Conservation (phyloP, 2,797 vertebrate genomes). For the Danio kyathit region DNA sequence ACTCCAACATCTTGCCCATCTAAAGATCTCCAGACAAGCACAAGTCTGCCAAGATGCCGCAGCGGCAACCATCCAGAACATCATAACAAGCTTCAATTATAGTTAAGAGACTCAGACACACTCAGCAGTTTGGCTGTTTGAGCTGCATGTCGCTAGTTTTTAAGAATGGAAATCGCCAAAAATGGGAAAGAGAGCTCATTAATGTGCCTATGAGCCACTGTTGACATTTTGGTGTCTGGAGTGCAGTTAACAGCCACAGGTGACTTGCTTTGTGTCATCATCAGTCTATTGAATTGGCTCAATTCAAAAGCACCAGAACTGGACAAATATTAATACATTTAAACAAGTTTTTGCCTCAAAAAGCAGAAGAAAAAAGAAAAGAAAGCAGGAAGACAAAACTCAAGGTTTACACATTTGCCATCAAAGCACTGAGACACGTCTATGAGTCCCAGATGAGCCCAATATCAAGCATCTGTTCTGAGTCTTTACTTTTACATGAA, state of each 20-base stretch:
- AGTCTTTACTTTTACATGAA: constrained; percentile 8
- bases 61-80: constrained; percentile 16
- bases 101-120: constrained; percentile 1
- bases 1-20: not conserved
- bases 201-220: not conserved
- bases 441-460: not conserved
- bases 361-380: not conserved
- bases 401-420: not conserved
- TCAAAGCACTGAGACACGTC: constrained; percentile 1
- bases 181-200: constrained; percentile 19
- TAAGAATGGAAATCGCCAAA: constrained; percentile 22
- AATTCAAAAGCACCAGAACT: not conserved
- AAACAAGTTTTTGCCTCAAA: not conserved
- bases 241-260: not conserved
- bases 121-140: not conserved
- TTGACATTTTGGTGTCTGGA: constrained; percentile 2
- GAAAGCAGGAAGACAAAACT: constrained; percentile 19
- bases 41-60: constrained; percentile 31
- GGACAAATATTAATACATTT: not conserved
- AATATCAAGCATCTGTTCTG: constrained; percentile 5
- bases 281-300: not conserved
- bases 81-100: constrained; percentile 36
- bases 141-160: not conserved
- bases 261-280: not conserved
- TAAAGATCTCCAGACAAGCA: not conserved